Evolutionary conservation across 2,888 invertebrate genomes (phyloP).

Genomic region (Dendrolimus pini): DNA sequence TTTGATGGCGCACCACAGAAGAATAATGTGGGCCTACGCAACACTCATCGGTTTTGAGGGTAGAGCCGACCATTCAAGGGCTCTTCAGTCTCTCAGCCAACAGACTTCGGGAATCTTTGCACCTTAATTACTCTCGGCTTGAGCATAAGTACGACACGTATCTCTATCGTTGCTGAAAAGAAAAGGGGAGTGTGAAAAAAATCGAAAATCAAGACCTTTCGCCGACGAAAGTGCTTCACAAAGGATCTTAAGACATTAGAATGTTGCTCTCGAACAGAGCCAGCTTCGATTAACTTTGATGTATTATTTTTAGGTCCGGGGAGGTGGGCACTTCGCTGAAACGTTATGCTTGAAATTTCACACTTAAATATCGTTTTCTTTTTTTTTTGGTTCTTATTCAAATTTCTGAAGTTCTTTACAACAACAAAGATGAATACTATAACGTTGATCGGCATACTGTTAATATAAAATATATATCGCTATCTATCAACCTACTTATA

Average conservation of each 20-base stretch:
- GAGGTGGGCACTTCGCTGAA: neutral
- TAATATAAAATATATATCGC: no score
- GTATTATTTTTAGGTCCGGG: conserved; percentile 28
- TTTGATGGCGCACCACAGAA: conserved; percentile 55
- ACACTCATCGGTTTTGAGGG: conserved; percentile 63
- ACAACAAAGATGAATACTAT: no score
- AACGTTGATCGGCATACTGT: no score
- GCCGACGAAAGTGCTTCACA: conserved; percentile 33
- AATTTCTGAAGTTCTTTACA: no score
- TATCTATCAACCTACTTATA: no score
- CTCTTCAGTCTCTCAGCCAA: conserved; percentile 53
- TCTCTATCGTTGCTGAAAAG: conserved; percentile 49
- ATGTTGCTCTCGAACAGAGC: conserved; percentile 35
- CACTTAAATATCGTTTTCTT: neutral
- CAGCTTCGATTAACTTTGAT: conserved; percentile 37
- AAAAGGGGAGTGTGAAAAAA: conserved; percentile 34
- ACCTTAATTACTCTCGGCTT: conserved; percentile 69
- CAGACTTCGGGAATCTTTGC: conserved; percentile 72
- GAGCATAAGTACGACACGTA: conserved; percentile 61
- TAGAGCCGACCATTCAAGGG: conserved; percentile 58
- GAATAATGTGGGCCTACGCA: conserved; percentile 56
- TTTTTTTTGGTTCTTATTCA: no score
- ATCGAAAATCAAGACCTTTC: conserved; percentile 43
- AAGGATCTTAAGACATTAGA: conserved; percentile 40
- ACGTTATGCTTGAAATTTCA: neutral